Percentiles rank a stretch among this genome's conserved stretches.
Conservation (phyloP, 2,888 invertebrate species). For the Lymantria dispar region DNA sequence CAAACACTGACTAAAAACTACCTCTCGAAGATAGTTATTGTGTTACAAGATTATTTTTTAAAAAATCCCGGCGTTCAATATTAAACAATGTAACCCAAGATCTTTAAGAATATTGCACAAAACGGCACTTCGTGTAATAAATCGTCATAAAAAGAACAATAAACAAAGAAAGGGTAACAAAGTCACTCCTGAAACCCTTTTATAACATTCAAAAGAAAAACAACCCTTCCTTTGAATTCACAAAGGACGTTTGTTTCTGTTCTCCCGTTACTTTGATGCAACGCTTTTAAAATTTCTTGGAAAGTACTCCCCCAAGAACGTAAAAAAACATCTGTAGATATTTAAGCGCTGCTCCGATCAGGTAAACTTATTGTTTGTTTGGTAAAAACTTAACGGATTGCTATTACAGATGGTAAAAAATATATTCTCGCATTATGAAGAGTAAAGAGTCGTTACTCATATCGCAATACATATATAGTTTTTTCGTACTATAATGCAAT, state of each 20-base stretch:
- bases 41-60: slow-evolving; percentile 1
- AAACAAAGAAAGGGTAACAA: slow-evolving; percentile 70
- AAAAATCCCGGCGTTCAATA: slow-evolving; percentile 20
- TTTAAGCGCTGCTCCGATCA: slow-evolving; percentile 23
- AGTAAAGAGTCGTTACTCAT: too few relatives aligned
- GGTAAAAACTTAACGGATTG: slow-evolving; percentile 28
- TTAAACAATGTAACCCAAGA: slow-evolving; percentile 30
- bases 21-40: slow-evolving; percentile 1
- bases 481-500: too few relatives aligned
- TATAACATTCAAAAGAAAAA: slow-evolving; percentile 65
- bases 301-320: slow-evolving; percentile 37
- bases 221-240: slow-evolving; percentile 73
- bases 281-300: slow-evolving; percentile 54
- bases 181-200: slow-evolving; percentile 67
- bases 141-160: slow-evolving; percentile 56
- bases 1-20: too few relatives aligned
- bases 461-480: too few relatives aligned
- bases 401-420: slow-evolving; percentile 4
- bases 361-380: slow-evolving; percentile 27
- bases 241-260: slow-evolving; percentile 57
- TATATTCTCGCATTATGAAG: too few relatives aligned
- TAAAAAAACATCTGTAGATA: slow-evolving; percentile 30
- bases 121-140: slow-evolving; percentile 66
- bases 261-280: slow-evolving; percentile 69
- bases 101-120: slow-evolving; percentile 50